These are phyloP conservation scores for Sphaeridia pumilis DNA, from an alignment of 2,888 invertebrate species.

Conservation along the genomic window DNA sequence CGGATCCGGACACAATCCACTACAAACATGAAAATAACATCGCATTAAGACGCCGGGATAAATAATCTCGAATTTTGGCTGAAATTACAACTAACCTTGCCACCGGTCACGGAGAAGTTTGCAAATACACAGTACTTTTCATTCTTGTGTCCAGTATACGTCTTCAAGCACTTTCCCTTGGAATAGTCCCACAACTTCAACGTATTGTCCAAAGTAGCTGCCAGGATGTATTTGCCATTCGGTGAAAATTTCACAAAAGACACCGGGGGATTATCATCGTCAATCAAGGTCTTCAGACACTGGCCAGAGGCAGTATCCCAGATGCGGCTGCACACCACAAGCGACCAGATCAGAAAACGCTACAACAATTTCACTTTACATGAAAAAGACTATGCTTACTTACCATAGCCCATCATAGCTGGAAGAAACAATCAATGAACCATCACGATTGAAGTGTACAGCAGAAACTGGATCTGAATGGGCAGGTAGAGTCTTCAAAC, in stretches of 20 bases:
- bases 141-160: constrained; percentile 95
- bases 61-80: background rate
- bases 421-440: constrained; percentile 94
- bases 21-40: constrained; percentile 38
- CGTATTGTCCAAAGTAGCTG: constrained; percentile 95
- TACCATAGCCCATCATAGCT: constrained; percentile 97
- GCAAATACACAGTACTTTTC: constrained; percentile 99
- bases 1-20: constrained; percentile 99
- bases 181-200: constrained; percentile 99
- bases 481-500: constrained; percentile 93
- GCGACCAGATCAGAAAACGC: background rate
- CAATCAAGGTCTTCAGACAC: constrained; percentile 96
- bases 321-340: constrained; percentile 63
- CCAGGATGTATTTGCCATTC: constrained; percentile 97
- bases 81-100: constrained; percentile 95
- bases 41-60: background rate
- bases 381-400: too few relatives aligned
- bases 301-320: constrained; percentile 99
- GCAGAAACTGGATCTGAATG: constrained; percentile 99
- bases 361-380: background rate
- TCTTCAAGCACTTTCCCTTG: constrained; percentile 95
- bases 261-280: constrained; percentile 98
- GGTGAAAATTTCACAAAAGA: constrained; percentile 99
- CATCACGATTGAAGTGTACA: constrained; percentile 97
- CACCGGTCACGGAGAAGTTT: constrained; percentile 98